phyloP scores from a whole-genome alignment of 2,797 vertebrate genomes.

The Chaetodon trifasciatus region DNA sequence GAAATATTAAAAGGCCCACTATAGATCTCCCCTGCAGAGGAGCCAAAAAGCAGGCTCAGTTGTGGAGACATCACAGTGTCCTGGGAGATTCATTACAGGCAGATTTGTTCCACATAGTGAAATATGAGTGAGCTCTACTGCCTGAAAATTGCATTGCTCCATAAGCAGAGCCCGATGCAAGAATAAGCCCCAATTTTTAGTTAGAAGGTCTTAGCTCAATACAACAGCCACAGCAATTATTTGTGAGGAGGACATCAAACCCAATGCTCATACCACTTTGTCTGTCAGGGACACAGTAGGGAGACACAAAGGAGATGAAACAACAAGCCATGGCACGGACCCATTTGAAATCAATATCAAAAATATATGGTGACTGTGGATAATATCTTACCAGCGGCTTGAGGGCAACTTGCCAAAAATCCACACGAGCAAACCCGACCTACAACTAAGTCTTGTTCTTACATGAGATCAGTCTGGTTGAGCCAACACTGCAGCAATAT shows the following conservation, averaged over 20 bases:
- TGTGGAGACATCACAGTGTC: slow-evolving; percentile 72
- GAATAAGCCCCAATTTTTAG: slow-evolving; percentile 58
- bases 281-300: slow-evolving; percentile 38
- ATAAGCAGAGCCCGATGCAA: slow-evolving; percentile 64
- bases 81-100: slow-evolving; percentile 78
- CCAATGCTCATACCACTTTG: slow-evolving; percentile 59
- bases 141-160: slow-evolving; percentile 73
- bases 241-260: slow-evolving; percentile 63
- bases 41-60: slow-evolving; percentile 60
- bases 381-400: slow-evolving; percentile 1
- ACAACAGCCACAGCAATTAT: slow-evolving; percentile 65
- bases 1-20: slow-evolving; percentile 67
- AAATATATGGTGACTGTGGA: slow-evolving; percentile 26
- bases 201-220: slow-evolving; percentile 52
- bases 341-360: slow-evolving; percentile 52
- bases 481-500: neutral
- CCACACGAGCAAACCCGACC: slow-evolving; percentile 10
- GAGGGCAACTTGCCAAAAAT: slow-evolving; percentile 17
- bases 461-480: neutral
- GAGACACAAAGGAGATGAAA: slow-evolving; percentile 45
- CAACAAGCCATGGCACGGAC: slow-evolving; percentile 7
- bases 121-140: slow-evolving; percentile 77
- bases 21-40: slow-evolving; percentile 36
- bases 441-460: neutral
- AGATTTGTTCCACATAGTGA: slow-evolving; percentile 81